phyloP scores from a whole-genome alignment of 2,113 vertebrate genomes.

The Oxyura jamaicensis region DNA sequence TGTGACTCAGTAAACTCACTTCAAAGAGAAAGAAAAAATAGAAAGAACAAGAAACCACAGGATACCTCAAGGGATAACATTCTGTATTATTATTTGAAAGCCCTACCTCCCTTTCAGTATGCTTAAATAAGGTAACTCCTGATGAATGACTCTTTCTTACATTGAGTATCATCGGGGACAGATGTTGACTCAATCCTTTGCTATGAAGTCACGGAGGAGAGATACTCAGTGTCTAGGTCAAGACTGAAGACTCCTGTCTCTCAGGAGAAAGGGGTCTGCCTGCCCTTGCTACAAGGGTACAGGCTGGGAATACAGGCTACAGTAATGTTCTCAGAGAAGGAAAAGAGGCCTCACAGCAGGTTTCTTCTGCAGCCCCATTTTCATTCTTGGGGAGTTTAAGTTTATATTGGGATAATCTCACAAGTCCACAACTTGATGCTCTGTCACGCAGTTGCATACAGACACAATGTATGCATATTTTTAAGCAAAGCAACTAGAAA shows the following conservation, averaged over 20 bases:
- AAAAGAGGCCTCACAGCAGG: background rate
- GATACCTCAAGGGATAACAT: background rate
- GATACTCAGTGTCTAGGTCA: background rate
- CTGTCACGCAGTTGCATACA: background rate
- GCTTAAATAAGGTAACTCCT: background rate
- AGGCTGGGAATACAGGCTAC: background rate
- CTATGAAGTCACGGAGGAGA: background rate
- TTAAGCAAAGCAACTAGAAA: background rate
- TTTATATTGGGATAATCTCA: background rate
- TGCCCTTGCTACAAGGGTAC: background rate
- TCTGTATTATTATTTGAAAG: background rate
- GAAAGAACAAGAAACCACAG: background rate
- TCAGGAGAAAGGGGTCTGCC: background rate
- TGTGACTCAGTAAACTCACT: background rate
- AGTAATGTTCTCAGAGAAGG: background rate
- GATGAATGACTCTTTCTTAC: background rate
- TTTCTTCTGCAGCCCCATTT: background rate
- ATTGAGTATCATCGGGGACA: background rate
- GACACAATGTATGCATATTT: background rate
- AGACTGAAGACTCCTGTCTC: background rate
- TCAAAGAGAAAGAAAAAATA: slow-evolving; percentile 49
- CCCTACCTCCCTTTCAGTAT: background rate
- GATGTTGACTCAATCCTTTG: background rate
- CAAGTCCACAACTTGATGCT: background rate
- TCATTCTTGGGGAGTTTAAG: background rate